phyloP scores from a whole-genome alignment of 2,888 invertebrate species.

The Hylaea fasciaria region DNA sequence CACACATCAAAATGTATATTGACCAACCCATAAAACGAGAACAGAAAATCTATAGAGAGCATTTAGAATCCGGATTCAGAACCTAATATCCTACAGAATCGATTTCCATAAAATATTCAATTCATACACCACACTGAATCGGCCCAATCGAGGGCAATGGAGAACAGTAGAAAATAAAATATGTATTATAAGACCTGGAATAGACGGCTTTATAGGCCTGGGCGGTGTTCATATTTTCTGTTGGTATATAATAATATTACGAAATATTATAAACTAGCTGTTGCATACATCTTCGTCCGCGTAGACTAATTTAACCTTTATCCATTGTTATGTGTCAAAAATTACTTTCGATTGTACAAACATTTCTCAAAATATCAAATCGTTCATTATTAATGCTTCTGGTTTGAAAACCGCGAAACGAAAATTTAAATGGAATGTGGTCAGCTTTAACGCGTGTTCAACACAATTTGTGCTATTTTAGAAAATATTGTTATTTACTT shows the following conservation, averaged over 20 bases:
- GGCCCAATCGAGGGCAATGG: slow-evolving; percentile 9
- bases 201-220: slow-evolving; percentile 22
- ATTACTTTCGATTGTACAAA: too few relatives aligned
- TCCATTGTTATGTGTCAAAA: too few relatives aligned
- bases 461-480: too few relatives aligned
- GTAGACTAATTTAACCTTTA: too few relatives aligned
- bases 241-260: not conserved
- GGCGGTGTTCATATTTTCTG: slow-evolving; percentile 7
- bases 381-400: too few relatives aligned
- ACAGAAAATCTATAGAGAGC: not conserved
- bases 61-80: slow-evolving; percentile 1
- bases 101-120: slow-evolving; percentile 23
- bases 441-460: too few relatives aligned
- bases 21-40: not conserved
- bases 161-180: slow-evolving; percentile 18
- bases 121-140: slow-evolving; percentile 15
- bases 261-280: too few relatives aligned
- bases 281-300: too few relatives aligned
- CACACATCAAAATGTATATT: not conserved
- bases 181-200: slow-evolving; percentile 14
- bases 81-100: slow-evolving; percentile 8
- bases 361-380: too few relatives aligned
- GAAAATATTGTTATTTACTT: too few relatives aligned
- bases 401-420: too few relatives aligned
- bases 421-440: too few relatives aligned